Evolutionary conservation across 2,113 vertebrate genomes (phyloP).

Genomic region (Caranx melampygus): DNA sequence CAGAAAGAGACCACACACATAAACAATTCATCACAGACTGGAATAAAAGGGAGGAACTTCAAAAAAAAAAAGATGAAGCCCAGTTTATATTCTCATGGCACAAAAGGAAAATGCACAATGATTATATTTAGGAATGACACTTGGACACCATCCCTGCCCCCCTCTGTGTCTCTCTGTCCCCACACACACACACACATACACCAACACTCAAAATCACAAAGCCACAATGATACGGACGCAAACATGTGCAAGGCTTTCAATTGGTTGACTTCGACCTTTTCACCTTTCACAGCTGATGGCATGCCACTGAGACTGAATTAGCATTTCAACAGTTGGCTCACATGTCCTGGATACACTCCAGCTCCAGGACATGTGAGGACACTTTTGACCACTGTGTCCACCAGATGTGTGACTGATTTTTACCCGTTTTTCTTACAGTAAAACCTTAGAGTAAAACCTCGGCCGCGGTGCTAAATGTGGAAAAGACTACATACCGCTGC

Average conservation of each 20-base stretch:
- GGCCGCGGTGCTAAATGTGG: too few relatives aligned
- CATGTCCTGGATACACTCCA: not conserved
- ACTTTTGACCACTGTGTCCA: not conserved
- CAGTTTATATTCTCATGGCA: slow-evolving; percentile 30
- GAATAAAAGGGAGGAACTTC: slow-evolving; percentile 35
- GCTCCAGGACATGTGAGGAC: not conserved
- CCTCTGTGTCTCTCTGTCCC: not conserved
- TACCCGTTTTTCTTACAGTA: not conserved
- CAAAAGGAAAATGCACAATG: slow-evolving; percentile 36
- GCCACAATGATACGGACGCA: not conserved
- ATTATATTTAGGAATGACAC: slow-evolving; percentile 37
- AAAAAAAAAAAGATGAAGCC: slow-evolving; percentile 4
- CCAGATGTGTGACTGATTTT: not conserved
- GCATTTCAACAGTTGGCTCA: not conserved
- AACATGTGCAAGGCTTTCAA: not conserved
- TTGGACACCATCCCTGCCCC: not conserved
- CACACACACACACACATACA: not conserved
- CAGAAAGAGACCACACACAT: slow-evolving; percentile 65
- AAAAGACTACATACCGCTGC: not conserved
- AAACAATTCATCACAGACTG: slow-evolving; percentile 59
- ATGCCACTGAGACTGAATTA: too few relatives aligned
- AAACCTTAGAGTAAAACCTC: too few relatives aligned
- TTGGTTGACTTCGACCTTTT: not conserved
- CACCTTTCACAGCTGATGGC: not conserved
- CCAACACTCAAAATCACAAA: not conserved